A percentile compares a stretch with the other conserved stretches of the same genome.
These are phyloP conservation scores for Cynopterus brachyotis DNA, from an alignment of 2,113 vertebrate genomes.

Conservation along the genomic window DNA sequence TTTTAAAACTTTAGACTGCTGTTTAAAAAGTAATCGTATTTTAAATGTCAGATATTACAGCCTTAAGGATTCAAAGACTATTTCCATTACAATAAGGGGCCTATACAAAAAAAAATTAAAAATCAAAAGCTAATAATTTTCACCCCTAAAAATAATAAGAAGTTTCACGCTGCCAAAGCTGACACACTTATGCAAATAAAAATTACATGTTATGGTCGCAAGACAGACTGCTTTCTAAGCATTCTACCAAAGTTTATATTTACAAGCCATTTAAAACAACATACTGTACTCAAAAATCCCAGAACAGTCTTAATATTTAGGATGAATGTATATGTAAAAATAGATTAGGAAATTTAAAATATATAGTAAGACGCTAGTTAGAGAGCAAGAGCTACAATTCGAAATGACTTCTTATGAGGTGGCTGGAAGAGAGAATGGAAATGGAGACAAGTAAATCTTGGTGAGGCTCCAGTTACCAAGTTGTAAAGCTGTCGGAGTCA, in stretches of 20 bases:
- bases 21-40: not conserved
- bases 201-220: not conserved
- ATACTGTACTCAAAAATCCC: not conserved
- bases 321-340: not conserved
- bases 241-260: slow-evolving; percentile 4
- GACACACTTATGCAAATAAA: not conserved
- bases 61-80: slow-evolving; percentile 4
- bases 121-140: not conserved
- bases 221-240: not conserved
- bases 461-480: too few species aligned
- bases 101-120: not conserved
- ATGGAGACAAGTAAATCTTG: too few species aligned
- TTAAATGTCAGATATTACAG: not conserved
- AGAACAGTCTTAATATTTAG: not conserved
- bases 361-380: not conserved
- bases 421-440: too few species aligned
- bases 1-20: not conserved
- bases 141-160: slow-evolving; percentile 2
- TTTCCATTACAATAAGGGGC: not conserved
- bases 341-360: not conserved
- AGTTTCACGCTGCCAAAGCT: not conserved
- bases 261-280: slow-evolving; percentile 45
- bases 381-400: not conserved
- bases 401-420: not conserved
- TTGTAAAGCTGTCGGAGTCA: too few species aligned